phyloP scores from a whole-genome alignment of 2,113 vertebrate species.

The Dinomys branickii region DNA sequence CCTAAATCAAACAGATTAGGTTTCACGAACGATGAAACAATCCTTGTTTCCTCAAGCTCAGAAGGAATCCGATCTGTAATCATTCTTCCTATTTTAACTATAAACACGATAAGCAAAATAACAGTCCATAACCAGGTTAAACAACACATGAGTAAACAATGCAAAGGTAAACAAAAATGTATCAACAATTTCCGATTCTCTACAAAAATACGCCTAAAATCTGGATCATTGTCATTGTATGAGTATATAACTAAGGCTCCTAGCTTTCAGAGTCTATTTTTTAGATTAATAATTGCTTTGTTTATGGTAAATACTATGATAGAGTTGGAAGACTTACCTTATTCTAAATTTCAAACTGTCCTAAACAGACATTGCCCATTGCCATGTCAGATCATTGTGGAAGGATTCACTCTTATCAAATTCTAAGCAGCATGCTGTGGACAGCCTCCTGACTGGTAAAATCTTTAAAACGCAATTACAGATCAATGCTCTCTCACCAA shows the following conservation, averaged over 20 bases:
- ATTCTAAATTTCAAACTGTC: neutral
- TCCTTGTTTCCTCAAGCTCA: neutral
- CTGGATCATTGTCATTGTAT: neutral
- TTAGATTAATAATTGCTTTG: neutral
- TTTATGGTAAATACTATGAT: neutral
- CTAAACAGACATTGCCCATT: neutral
- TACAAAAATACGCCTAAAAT: neutral
- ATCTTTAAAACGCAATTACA: neutral
- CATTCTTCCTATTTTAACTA: neutral
- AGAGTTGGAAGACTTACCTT: neutral
- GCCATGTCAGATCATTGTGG: neutral
- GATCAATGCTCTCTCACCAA: neutral
- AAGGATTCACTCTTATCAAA: neutral
- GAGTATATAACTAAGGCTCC: neutral
- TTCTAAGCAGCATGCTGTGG: neutral
- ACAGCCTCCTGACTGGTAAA: neutral
- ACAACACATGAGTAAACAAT: neutral
- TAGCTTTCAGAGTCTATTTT: neutral
- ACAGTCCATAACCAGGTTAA: neutral
- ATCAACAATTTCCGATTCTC: neutral
- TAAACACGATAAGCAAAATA: neutral
- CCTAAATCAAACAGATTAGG: neutral
- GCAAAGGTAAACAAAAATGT: neutral
- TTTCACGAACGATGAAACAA: neutral
- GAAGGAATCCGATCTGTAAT: neutral